Percentiles rank a stretch among this genome's conserved stretches.
Evolutionary conservation across 2,113 vertebrate species (phyloP).

Genomic region (Monarcha castaneiventris): DNA sequence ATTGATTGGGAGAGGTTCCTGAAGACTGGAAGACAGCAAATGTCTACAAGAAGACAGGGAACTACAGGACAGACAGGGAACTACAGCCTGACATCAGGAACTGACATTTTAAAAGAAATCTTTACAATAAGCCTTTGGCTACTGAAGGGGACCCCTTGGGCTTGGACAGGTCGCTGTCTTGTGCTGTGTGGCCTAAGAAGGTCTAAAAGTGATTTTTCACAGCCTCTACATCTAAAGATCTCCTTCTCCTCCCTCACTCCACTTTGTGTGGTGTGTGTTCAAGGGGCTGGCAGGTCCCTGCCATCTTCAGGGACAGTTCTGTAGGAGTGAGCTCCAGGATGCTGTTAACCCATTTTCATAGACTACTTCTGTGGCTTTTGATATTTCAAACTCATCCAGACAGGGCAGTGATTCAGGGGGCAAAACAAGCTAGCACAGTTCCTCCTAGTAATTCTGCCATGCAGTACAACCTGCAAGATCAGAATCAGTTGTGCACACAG

Average conservation of each 20-base stretch:
- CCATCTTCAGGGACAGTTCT: not conserved
- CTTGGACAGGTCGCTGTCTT: not conserved
- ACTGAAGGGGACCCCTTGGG: not conserved
- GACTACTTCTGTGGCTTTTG: not conserved
- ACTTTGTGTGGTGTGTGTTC: not conserved
- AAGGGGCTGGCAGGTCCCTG: not conserved
- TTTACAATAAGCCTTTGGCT: not conserved
- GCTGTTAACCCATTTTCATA: not conserved
- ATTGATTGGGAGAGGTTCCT: not conserved
- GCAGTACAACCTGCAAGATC: not conserved
- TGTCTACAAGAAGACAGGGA: not conserved
- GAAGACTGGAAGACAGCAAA: not conserved
- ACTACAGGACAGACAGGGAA: not conserved
- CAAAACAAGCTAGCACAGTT: not conserved
- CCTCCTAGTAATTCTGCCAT: not conserved
- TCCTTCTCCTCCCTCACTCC: not conserved
- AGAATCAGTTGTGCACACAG: not conserved
- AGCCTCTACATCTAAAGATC: not conserved
- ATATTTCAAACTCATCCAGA: not conserved
- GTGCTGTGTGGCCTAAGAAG: not conserved
- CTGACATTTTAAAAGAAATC: not conserved
- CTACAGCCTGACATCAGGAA: not conserved
- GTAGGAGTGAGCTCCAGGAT: not conserved
- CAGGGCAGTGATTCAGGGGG: not conserved
- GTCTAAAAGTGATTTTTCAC: not conserved